Percentiles rank a stretch among this genome's conserved stretches.
Evolutionary conservation across 2,113 vertebrate genomes (phyloP).

Genomic region (Sapayoa aenigma): DNA sequence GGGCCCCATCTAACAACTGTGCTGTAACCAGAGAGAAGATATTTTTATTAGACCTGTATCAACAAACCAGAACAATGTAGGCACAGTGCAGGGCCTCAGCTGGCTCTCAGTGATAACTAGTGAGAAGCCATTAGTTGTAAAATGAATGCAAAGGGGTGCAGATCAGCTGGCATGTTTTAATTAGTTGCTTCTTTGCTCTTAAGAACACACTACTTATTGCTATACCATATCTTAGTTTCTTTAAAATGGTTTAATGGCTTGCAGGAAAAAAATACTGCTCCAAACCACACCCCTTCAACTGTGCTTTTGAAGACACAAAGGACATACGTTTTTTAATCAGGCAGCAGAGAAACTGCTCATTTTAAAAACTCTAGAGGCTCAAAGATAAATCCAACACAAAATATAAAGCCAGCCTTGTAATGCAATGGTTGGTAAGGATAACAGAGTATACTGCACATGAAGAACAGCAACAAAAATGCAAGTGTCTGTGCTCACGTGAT

Average conservation of each 20-base stretch:
- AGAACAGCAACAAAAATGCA: not conserved
- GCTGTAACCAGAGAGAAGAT: not conserved
- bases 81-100: not conserved
- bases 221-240: not conserved
- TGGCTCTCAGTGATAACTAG: accelerated
- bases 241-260: not conserved
- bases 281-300: not conserved
- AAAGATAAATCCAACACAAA: not conserved
- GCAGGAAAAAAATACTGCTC: not conserved
- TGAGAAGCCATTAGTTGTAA: accelerated
- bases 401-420: not conserved
- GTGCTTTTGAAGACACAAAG: not conserved
- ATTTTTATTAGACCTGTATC: not conserved
- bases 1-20: not conserved
- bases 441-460: not conserved
- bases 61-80: not conserved
- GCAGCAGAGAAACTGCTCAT: constrained; percentile 4
- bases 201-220: not conserved
- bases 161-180: not conserved
- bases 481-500: not conserved
- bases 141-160: not conserved
- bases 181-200: not conserved
- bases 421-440: not conserved
- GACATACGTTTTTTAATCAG: not conserved
- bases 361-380: not conserved